phyloP scores from a whole-genome alignment of 2,888 invertebrate species.

The Hecatera dysodea region DNA sequence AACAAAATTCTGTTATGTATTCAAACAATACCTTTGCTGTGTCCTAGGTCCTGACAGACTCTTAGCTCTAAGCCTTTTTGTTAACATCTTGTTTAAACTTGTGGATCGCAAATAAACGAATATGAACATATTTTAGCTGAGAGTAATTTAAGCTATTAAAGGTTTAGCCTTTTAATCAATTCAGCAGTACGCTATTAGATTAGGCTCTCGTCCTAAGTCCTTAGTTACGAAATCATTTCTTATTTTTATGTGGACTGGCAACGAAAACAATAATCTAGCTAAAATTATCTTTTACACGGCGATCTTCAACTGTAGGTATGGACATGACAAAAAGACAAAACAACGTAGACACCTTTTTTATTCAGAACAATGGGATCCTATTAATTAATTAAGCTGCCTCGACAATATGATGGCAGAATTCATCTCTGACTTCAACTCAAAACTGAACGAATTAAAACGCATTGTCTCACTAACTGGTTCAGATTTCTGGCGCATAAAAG shows the following conservation, averaged over 20 bases:
- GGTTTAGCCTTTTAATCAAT: slow-evolving; percentile 8
- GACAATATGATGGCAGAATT: slow-evolving; percentile 21
- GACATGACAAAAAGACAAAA: neutral
- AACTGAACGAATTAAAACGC: slow-evolving; percentile 55
- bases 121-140: slow-evolving; percentile 16
- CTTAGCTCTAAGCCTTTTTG: too few relatives aligned
- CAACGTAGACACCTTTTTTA: neutral
- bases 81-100: too few relatives aligned
- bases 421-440: slow-evolving; percentile 46
- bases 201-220: neutral
- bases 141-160: neutral
- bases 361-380: slow-evolving; percentile 28
- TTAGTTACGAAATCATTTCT: neutral
- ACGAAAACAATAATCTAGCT: too few relatives aligned
- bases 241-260: neutral
- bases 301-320: neutral
- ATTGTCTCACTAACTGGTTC: slow-evolving; percentile 80
- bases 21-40: too few relatives aligned
- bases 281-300: neutral
- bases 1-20: too few relatives aligned
- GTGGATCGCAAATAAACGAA: too few relatives aligned
- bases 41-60: too few relatives aligned
- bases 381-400: slow-evolving; percentile 31
- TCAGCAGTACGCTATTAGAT: slow-evolving; percentile 1
- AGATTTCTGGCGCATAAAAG: slow-evolving; percentile 64